Conservation (phyloP, 2,888 invertebrate species). For the Andrena bicolor region DNA sequence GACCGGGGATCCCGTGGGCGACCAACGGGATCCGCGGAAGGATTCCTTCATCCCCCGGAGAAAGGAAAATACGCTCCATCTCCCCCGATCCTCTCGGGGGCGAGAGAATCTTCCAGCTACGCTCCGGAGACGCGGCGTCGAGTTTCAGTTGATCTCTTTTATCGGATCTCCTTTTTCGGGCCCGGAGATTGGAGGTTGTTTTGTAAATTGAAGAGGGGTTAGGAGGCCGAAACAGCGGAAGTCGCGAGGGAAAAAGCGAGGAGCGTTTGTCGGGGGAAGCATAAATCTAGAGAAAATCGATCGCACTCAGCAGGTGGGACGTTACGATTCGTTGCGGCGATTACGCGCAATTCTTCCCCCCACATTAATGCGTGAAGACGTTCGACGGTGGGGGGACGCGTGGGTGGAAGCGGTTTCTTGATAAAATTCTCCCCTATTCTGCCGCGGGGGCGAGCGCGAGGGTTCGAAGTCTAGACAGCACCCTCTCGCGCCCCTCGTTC, state of each 20-base stretch:
- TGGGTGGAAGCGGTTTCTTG: conserved; percentile 43
- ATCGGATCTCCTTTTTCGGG: too few species aligned
- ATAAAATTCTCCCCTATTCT: conserved; percentile 53
- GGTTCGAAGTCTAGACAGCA: conserved; percentile 76
- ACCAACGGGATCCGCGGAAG: conserved; percentile 11
- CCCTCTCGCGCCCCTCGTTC: conserved; percentile 54
- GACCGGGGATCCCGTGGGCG: conserved; percentile 22
- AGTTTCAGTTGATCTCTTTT: too few species aligned
- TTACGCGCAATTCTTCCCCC: conserved; percentile 58
- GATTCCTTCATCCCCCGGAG: not conserved
- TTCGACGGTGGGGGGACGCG: conserved; percentile 12
- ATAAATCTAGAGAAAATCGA: conserved; percentile 53
- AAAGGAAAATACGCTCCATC: not conserved
- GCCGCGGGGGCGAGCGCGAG: conserved; percentile 30
- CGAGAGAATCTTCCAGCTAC: too few species aligned
- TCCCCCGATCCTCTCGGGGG: not conserved
- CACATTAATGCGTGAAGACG: conserved; percentile 60
- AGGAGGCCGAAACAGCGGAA: not conserved
- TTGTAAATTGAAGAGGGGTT: conserved; percentile 1
- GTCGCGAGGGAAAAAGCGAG: not conserved
- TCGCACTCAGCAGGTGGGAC: conserved; percentile 19
- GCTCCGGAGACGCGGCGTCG: too few species aligned
- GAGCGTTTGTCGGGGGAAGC: conserved; percentile 16
- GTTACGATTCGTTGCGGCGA: conserved; percentile 44
- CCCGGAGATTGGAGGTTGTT: not conserved